Evolutionary conservation across 1,140 invertebrate species (phyloP), one percentile per base, ranked within the genome.

Genomic region (Hylyphantes graminicola): DNA sequence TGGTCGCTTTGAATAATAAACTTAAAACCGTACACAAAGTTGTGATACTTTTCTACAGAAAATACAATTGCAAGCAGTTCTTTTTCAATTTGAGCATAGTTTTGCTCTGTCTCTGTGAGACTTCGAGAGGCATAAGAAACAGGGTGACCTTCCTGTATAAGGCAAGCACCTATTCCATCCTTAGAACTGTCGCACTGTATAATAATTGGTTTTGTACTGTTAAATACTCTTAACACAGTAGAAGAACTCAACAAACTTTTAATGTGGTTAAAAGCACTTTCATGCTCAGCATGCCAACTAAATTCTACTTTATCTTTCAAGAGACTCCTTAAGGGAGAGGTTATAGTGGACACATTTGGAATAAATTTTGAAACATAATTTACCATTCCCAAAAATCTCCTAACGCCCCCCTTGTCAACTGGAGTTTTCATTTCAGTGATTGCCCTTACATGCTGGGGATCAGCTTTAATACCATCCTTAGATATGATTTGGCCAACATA

Each of bases 1-100:
- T 90, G 87, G 73, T 90, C 89, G n/a, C 87, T 89, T 57, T 87
- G 61, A n/a, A 90, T 65, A 63, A 51, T 86, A 70, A 90, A 88
- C 51, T 76, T 61, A 10, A 87, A 73, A 3, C 88, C 89, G 85
- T 88, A 89, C 11, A 91, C 70, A 86, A 89, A 91, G 73, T 90
- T 88, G 80, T 89, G 89, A 87, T 90, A 91, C 55, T 87, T 79
- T 76, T 90, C 88, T 7, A 89, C 87, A 8, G 88, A 88, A 85
- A 90, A 92, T 6, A 92, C 87, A 64, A 91, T 90, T 7, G 91
- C 90, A 91, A n/a, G 86, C 7, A 90, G 87, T 86, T 92, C 90
- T 81, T 89, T 89, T 78, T 92, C 90, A 4, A 91, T 89, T 86
- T 91, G 89, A 13, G 88, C 89, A 83, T 91, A 91, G 55, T 90